Evolutionary conservation across 92 coral and sea anemone genomes (phyloP), one percentile per base, ranked within the genome.

Genomic region (Phenganax marumi): DNA sequence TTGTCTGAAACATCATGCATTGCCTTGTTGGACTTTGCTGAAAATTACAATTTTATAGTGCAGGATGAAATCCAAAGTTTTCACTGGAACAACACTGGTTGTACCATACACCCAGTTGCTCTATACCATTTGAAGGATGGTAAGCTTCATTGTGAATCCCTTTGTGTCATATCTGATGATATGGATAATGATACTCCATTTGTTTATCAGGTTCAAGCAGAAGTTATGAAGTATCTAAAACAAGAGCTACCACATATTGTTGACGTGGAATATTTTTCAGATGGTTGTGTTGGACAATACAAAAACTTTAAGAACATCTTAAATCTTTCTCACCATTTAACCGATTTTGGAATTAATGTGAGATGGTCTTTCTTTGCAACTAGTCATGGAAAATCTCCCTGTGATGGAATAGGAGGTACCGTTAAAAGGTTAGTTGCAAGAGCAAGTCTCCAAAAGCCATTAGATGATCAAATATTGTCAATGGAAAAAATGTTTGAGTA

Each of bases 401-500:
- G 77, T 72, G 77, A 72, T 72, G 77, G 77, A 21, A 72, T 72
- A 24, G 57, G 77, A 49, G 60, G 77, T 22, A 72, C 77, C 7
- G 77, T 72, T 22, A 72, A 72, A 46, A 17, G 57, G 50, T 21
- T 72, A 48, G 77, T 72, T 72, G 77, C 57, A 49, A 49, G 57
- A 52, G 77, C 77, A 8, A 47, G 77, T 72, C 57, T 72, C 56
- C 77, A 72, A 12, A 47, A 8, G 50, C 77, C 77, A 3, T 46
- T 72, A 19, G 77, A 48, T 19, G 58, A 72, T 23, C 77, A 72
- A 72, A 72, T 72, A 49, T 72, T 49, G 77, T 72, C 77, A 19
- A 72, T 72, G 77, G 76, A 81, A 51, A 75, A 47, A 81, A 75
- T 81, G 74, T 70, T 81, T 53, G 79, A 81, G 85, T 81, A 81